These are phyloP conservation scores for Cataglyphis altisquamis DNA, from an alignment of 2,888 invertebrate genomes.

Conservation along the genomic window DNA sequence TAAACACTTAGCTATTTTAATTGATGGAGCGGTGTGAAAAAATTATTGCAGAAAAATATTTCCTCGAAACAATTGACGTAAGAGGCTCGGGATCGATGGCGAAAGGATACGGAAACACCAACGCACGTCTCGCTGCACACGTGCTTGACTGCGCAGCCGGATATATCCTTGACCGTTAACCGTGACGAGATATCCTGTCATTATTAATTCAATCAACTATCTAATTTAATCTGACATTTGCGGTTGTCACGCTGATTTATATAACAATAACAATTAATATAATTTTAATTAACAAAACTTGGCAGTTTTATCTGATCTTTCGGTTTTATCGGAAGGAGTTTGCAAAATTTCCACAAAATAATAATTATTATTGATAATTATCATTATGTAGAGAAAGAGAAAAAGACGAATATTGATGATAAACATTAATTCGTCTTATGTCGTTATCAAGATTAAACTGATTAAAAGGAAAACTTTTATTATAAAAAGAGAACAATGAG, in stretches of 20 bases:
- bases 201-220: conserved; percentile 22
- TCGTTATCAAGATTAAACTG: conserved; percentile 6
- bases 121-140: not conserved
- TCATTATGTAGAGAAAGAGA: not conserved
- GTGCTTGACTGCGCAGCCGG: not conserved
- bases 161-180: conserved; percentile 4
- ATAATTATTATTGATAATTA: not conserved
- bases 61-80: conserved; percentile 20
- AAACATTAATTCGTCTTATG: not conserved
- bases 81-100: conserved; percentile 5
- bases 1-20: not conserved
- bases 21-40: conserved; percentile 11
- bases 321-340: not conserved
- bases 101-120: not conserved
- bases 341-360: not conserved
- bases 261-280: too few species aligned
- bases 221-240: conserved; percentile 1
- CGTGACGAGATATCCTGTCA: conserved; percentile 21
- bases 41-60: conserved; percentile 1
- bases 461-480: conserved; percentile 19
- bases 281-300: not conserved
- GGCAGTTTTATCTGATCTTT: not conserved
- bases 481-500: not conserved
- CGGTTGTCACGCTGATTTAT: not conserved
- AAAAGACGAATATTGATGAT: not conserved